Conservation (phyloP, 2,113 vertebrate species). For the Cercocebus atys region DNA sequence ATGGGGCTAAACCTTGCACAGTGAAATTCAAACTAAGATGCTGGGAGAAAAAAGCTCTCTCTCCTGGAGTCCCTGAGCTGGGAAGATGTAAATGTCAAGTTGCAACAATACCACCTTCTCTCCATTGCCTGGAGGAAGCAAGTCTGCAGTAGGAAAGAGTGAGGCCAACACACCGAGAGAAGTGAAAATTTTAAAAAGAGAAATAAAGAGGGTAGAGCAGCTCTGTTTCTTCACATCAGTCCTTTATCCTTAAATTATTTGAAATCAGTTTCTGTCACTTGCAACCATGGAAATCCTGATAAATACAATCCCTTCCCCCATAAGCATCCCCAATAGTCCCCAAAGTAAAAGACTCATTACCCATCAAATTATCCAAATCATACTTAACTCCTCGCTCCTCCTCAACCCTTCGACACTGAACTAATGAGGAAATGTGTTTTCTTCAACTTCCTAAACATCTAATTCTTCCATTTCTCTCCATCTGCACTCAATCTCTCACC, state of each 20-base stretch:
- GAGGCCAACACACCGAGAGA: background rate
- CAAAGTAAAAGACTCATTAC: background rate
- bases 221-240: background rate
- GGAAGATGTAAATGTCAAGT: background rate
- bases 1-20: background rate
- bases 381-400: background rate
- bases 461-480: background rate
- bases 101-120: too few relatives aligned
- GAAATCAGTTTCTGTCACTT: background rate
- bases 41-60: background rate
- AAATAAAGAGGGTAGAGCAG: background rate
- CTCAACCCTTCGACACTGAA: background rate
- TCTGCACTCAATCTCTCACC: background rate
- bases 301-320: too few relatives aligned
- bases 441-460: background rate
- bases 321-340: background rate
- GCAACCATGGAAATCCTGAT: background rate
- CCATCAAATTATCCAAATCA: background rate
- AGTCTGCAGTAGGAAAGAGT: background rate
- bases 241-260: background rate
- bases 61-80: background rate
- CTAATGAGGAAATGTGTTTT: background rate
- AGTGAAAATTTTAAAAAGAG: background rate
- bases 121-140: background rate
- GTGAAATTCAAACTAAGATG: background rate